Conservation (phyloP, 2,113 vertebrate genomes). For the Macheiramphus alcinus region DNA sequence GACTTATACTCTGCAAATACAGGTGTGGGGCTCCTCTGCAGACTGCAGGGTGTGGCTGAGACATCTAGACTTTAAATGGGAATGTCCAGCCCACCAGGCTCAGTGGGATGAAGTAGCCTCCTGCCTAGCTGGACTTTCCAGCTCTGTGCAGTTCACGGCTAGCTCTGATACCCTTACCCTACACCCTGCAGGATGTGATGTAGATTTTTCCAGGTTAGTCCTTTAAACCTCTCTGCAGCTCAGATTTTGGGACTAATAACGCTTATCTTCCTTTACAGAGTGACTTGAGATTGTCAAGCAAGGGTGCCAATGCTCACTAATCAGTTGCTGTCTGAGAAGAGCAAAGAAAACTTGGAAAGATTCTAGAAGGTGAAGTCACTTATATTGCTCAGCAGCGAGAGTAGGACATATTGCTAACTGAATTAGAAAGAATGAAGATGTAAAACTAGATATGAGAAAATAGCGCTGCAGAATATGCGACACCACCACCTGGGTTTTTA, state of each 20-base stretch:
- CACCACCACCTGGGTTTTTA: not conserved
- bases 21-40: not conserved
- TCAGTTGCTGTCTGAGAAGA: not conserved
- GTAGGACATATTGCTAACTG: not conserved
- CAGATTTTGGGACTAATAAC: not conserved
- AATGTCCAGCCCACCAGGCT: not conserved
- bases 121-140: not conserved
- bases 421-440: conserved; percentile 20
- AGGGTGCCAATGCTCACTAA: not conserved
- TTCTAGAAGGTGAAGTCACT: not conserved
- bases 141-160: not conserved
- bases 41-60: not conserved
- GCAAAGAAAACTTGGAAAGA: not conserved
- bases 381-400: not conserved
- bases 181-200: not conserved
- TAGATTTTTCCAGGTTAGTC: not conserved
- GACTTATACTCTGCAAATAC: not conserved
- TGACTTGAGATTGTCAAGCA: not conserved
- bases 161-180: not conserved
- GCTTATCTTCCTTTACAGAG: not conserved
- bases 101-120: not conserved
- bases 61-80: not conserved
- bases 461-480: not conserved
- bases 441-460: conserved; percentile 12
- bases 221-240: not conserved